Conservation (phyloP, 2,113 vertebrate species). For the Otolemur garnettii region DNA sequence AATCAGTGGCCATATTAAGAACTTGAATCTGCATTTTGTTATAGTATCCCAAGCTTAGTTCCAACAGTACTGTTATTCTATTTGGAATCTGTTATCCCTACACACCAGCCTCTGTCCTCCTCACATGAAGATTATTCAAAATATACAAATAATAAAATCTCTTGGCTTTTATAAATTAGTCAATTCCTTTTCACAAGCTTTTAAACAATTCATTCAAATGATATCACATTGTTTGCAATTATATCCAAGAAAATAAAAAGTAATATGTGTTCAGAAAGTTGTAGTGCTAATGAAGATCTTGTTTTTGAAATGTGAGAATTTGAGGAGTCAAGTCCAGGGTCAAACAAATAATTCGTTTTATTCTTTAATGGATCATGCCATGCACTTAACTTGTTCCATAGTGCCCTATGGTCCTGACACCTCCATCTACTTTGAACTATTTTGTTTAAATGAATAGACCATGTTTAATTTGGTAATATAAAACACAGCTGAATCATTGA, state of each 20-base stretch:
- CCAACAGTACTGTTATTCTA: neutral
- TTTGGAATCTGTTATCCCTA: neutral
- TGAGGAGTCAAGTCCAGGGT: neutral
- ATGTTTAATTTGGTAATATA: slow-evolving; percentile 83
- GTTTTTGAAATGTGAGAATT: neutral
- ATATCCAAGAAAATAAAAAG: neutral
- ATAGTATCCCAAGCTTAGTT: slow-evolving; percentile 34
- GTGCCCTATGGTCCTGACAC: slow-evolving; percentile 57
- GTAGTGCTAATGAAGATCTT: neutral
- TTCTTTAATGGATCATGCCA: slow-evolving; percentile 10
- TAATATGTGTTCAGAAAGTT: slow-evolving; percentile 36
- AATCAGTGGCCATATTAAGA: neutral
- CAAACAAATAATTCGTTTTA: slow-evolving; percentile 56
- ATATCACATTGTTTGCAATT: neutral
- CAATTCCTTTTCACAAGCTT: neutral
- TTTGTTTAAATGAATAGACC: slow-evolving; percentile 82
- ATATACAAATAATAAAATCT: slow-evolving; percentile 62
- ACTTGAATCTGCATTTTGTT: neutral
- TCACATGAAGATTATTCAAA: slow-evolving; percentile 66
- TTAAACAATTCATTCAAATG: slow-evolving; percentile 52
- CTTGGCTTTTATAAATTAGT: neutral
- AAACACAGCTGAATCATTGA: slow-evolving; percentile 85
- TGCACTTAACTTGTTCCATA: slow-evolving; percentile 52
- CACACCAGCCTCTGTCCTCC: slow-evolving; percentile 29
- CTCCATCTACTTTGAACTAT: slow-evolving; percentile 71